Evolutionary conservation across 2,797 vertebrate species (phyloP).

Genomic region (Garrulus glandarius): DNA sequence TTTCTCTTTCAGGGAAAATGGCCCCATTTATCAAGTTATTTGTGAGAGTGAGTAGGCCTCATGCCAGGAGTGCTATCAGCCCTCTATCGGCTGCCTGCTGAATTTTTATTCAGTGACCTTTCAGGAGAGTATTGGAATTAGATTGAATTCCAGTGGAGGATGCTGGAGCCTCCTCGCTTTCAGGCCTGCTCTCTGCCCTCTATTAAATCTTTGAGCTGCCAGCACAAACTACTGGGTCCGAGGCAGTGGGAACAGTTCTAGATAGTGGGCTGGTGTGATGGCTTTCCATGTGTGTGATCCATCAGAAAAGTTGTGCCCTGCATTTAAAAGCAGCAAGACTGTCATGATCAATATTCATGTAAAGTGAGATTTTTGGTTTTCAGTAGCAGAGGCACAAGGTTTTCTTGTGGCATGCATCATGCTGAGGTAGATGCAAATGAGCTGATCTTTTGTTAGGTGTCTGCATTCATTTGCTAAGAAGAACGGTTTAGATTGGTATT

Average conservation of each 20-base stretch:
- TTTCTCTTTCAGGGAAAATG: slow-evolving; percentile 47
- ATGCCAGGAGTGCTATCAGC: background rate
- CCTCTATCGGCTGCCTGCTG: background rate
- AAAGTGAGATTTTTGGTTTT: background rate
- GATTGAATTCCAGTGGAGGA: background rate
- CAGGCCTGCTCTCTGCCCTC: background rate
- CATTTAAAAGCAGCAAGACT: background rate
- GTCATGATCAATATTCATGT: background rate
- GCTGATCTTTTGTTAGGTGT: background rate
- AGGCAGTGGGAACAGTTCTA: background rate
- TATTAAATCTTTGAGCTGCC: background rate
- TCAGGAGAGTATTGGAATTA: slow-evolving; percentile 34
- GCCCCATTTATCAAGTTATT: slow-evolving; percentile 25
- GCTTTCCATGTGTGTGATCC: background rate
- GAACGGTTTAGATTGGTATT: background rate
- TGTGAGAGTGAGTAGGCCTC: background rate
- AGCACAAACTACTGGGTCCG: background rate
- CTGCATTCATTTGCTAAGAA: background rate
- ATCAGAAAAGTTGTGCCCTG: background rate
- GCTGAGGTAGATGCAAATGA: background rate
- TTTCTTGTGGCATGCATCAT: background rate
- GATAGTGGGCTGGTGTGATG: background rate
- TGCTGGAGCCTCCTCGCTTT: background rate
- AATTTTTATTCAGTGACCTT: slow-evolving; percentile 19
- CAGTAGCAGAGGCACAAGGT: background rate